Evolutionary conservation across 1,140 invertebrate species (phyloP), one percentile per base, ranked within the genome.

Genomic region (Zaprionus davidi): DNA sequence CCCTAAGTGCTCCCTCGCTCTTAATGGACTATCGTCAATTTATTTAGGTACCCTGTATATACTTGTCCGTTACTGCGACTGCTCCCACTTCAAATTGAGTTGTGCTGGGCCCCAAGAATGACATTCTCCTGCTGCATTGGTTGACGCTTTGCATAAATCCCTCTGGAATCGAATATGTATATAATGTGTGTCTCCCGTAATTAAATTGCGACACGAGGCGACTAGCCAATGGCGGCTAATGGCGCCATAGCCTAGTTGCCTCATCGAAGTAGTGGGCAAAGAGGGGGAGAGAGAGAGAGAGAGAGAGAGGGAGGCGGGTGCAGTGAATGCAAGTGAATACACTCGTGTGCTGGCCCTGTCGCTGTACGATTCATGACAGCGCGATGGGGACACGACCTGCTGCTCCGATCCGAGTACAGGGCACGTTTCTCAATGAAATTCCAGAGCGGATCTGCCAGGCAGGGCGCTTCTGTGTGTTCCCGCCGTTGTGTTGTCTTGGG

Each of bases 401-500:
- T 78, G 78, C 77, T 78, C 78, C 79, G 72, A 74, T 51, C 46
- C 46, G 22, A 72, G 76, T 74, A 90, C 82, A 69, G 83, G 71
- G 82, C 88, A 91, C 84, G 88, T 91, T 91, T 91, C 85, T 91
- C 77, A 91, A 91, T 91, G 88, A 91, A 91, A 91, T 91, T 91
- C 90, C 88, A 88, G 74, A 72, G 82, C 72, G 78, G 63, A 79
- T 68, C 78, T 34, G 20, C 26, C 38, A 22, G 38, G 60, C 53
- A 59, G 63, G 81, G 68, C 62, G 68, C 91, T 91, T 90, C 80
- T 91, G 90, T 90, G 86, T 90, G 86, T 91, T 91, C 90, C 76
- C 80, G 76, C 46, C 46, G 46, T 51, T 51, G 46, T 76, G 72
- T 86, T 91, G 90, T 92, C 90, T 87, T 51, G 46, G 77, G 62